Evolutionary conservation across 2,797 vertebrate genomes (phyloP).

Genomic region (Serranus cabrilla): DNA sequence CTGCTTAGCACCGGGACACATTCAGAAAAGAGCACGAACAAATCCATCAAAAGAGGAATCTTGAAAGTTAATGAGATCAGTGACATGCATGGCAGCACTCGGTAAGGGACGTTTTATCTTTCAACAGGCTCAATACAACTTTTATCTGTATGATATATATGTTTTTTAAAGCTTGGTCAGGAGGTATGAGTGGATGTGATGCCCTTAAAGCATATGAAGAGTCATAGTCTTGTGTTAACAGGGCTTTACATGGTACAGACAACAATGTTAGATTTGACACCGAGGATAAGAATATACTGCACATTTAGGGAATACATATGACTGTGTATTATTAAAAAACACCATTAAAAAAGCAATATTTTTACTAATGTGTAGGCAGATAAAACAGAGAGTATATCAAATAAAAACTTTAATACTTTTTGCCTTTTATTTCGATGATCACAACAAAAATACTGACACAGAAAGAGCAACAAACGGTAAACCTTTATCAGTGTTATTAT

Average conservation of each 20-base stretch:
- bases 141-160: constrained; percentile 6
- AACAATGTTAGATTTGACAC: too few species aligned
- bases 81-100: constrained; percentile 46
- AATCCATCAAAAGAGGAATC: constrained; percentile 58
- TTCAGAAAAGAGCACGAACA: constrained; percentile 41
- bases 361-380: neutral
- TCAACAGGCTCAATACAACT: constrained; percentile 12
- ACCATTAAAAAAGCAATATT: neutral
- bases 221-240: neutral
- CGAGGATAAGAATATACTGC: too few species aligned
- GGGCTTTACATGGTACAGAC: neutral
- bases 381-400: constrained; percentile 16
- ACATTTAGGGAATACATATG: neutral
- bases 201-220: neutral
- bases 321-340: neutral
- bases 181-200: neutral
- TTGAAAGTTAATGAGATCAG: constrained; percentile 59
- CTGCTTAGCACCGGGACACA: constrained; percentile 37
- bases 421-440: constrained; percentile 62
- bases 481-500: constrained; percentile 14
- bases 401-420: constrained; percentile 19
- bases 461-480: constrained; percentile 15
- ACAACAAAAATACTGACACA: constrained; percentile 62
- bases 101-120: constrained; percentile 24
- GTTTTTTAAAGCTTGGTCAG: constrained; percentile 1